These are phyloP conservation scores for Danio aesculapii DNA, from an alignment of 2,797 vertebrate genomes.

Conservation along the genomic window DNA sequence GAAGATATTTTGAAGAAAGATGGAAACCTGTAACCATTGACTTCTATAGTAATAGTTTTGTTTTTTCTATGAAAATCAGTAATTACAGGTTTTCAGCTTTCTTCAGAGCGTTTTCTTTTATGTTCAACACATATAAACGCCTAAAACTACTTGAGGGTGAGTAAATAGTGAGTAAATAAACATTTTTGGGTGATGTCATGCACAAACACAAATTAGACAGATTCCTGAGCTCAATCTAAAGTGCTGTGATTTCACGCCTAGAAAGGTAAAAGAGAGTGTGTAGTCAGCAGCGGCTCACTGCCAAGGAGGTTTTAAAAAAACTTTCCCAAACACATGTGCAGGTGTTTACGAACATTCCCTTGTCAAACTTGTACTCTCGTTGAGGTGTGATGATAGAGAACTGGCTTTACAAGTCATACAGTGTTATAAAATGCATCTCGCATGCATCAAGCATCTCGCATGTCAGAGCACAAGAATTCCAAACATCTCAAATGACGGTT, in stretches of 20 bases:
- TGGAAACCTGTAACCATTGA: too few species aligned
- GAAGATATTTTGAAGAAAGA: too few species aligned
- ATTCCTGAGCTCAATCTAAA: neutral
- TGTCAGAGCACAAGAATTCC: conserved; percentile 48
- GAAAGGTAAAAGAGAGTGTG: neutral
- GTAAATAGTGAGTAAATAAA: too few species aligned
- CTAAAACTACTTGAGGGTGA: too few species aligned
- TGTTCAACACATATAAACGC: too few species aligned
- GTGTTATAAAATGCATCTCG: conserved; percentile 22
- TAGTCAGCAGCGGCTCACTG: conserved; percentile 22
- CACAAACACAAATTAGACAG: neutral
- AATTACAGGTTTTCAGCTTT: too few species aligned
- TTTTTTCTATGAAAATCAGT: too few species aligned
- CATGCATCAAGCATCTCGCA: neutral
- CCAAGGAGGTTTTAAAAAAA: neutral
- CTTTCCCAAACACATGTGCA: neutral
- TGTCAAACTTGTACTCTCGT: conserved; percentile 3
- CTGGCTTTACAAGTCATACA: conserved; percentile 55
- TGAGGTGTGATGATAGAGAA: conserved; percentile 48
- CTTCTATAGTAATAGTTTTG: too few species aligned
- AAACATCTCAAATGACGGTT: conserved; percentile 22
- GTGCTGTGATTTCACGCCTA: conserved; percentile 12
- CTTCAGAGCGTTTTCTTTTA: too few species aligned
- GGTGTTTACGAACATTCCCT: neutral
- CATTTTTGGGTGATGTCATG: too few species aligned